phyloP scores from a whole-genome alignment of 2,888 invertebrate genomes.

The Charanyca ferruginea region DNA sequence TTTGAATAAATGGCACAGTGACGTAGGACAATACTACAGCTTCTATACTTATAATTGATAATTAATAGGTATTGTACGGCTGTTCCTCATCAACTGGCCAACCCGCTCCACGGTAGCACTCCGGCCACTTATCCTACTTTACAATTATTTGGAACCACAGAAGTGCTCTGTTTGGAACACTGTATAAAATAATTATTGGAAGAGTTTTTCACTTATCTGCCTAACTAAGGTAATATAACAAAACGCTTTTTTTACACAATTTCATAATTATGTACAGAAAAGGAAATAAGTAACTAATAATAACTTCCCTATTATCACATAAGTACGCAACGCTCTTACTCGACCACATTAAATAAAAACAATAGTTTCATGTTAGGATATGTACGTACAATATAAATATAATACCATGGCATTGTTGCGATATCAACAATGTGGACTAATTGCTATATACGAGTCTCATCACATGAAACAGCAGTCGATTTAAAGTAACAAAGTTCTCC shows the following conservation, averaged over 20 bases:
- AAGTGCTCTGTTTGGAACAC: conserved; percentile 72
- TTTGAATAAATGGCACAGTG: conserved; percentile 60
- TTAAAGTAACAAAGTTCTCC: conserved; percentile 79
- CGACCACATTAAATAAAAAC: conserved; percentile 78
- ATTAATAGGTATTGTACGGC: conserved; percentile 56
- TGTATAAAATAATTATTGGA: conserved; percentile 74
- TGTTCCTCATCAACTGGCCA: conserved; percentile 37
- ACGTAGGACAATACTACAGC: conserved; percentile 51
- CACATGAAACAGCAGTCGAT: conserved; percentile 90
- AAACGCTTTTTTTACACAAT: conserved; percentile 76
- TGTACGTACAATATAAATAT: conserved; percentile 82
- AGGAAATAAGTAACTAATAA: conserved; percentile 82
- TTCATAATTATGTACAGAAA: conserved; percentile 83
- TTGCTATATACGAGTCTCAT: conserved; percentile 79
- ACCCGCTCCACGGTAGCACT: conserved; percentile 20
- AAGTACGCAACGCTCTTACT: conserved; percentile 83
- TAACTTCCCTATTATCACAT: conserved; percentile 88
- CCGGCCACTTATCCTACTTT: conserved; percentile 62
- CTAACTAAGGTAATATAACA: conserved; percentile 69
- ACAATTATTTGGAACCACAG: conserved; percentile 70
- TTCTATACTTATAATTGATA: conserved; percentile 44
- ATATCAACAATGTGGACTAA: conserved; percentile 72
- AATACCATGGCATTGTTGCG: conserved; percentile 81
- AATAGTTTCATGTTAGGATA: conserved; percentile 84
- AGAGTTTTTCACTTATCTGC: conserved; percentile 74